These are phyloP conservation scores for Melinaea menophilus DNA, from an alignment of 2,888 invertebrate species.

Conservation along the genomic window DNA sequence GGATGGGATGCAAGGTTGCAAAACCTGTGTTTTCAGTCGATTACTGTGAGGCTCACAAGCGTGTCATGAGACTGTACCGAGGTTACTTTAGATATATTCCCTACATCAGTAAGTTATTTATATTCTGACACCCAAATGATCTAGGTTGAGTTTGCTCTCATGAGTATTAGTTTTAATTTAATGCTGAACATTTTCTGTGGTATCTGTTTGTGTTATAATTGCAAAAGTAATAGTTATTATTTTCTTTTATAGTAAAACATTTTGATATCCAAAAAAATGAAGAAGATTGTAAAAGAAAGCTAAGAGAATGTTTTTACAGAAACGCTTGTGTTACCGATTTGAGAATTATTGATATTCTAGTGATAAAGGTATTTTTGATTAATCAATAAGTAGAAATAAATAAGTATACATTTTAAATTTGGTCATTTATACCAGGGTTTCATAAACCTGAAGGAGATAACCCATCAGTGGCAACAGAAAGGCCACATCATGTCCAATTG, in stretches of 20 bases:
- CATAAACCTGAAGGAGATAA: constrained; percentile 93
- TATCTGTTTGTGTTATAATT: background rate
- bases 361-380: constrained; percentile 85
- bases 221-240: constrained; percentile 7
- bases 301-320: constrained; percentile 87
- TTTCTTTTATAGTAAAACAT: constrained; percentile 80
- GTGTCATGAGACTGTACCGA: constrained; percentile 91
- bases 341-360: constrained; percentile 91
- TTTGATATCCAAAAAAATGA: constrained; percentile 87
- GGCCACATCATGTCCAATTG: constrained; percentile 90
- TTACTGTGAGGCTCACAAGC: constrained; percentile 84
- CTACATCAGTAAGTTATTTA: constrained; percentile 82
- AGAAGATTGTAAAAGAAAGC: constrained; percentile 81
- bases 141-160: too few relatives aligned
- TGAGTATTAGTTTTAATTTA: background rate
- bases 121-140: too few relatives aligned
- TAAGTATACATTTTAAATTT: too few relatives aligned
- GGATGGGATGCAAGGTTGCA: constrained; percentile 75
- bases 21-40: constrained; percentile 91
- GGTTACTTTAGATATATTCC: constrained; percentile 95
- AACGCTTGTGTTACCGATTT: constrained; percentile 88
- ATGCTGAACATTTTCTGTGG: background rate
- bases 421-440: constrained; percentile 81
- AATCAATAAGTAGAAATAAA: background rate
- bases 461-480: constrained; percentile 91